phyloP scores from a whole-genome alignment of 1,140 invertebrate species.

The Callitettix versicolor region DNA sequence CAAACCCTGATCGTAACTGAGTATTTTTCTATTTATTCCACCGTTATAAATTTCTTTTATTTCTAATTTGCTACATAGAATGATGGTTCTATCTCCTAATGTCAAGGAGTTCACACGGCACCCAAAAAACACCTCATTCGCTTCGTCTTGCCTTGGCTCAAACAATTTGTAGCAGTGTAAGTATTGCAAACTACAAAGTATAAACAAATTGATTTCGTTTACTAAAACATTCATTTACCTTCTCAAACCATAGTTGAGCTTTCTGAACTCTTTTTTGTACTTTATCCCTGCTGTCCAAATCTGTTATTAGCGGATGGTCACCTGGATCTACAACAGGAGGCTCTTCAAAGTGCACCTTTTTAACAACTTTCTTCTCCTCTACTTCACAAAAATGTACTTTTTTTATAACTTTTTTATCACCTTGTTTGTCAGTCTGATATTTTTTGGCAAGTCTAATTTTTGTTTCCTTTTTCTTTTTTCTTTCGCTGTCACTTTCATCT shows the following conservation, averaged over 20 bases:
- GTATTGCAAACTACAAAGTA: too few species aligned
- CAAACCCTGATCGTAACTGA: too few species aligned
- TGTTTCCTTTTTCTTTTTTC: not conserved
- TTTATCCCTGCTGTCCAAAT: slow-evolving; percentile 65
- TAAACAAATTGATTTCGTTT: too few species aligned
- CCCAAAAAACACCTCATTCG: too few species aligned
- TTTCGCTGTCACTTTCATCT: slow-evolving; percentile 13
- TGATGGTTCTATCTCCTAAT: too few species aligned
- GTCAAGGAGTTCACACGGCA: too few species aligned
- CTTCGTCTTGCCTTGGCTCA: too few species aligned
- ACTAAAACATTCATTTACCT: too few species aligned
- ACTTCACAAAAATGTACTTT: slow-evolving; percentile 21
- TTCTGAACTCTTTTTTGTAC: slow-evolving; percentile 59
- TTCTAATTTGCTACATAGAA: too few species aligned
- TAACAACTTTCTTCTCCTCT: slow-evolving; percentile 12
- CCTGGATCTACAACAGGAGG: slow-evolving; percentile 31
- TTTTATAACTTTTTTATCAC: slow-evolving; percentile 4
- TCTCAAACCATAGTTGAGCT: slow-evolving; percentile 82
- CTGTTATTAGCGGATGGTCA: slow-evolving; percentile 62
- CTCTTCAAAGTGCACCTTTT: slow-evolving; percentile 1
- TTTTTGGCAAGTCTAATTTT: not conserved
- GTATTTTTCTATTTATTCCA: too few species aligned
- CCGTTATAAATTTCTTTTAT: too few species aligned
- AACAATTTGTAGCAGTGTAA: too few species aligned
- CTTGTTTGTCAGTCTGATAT: not conserved